These are phyloP conservation scores for Brachymystax lenok DNA, from an alignment of 2,797 vertebrate genomes.

Conservation along the genomic window DNA sequence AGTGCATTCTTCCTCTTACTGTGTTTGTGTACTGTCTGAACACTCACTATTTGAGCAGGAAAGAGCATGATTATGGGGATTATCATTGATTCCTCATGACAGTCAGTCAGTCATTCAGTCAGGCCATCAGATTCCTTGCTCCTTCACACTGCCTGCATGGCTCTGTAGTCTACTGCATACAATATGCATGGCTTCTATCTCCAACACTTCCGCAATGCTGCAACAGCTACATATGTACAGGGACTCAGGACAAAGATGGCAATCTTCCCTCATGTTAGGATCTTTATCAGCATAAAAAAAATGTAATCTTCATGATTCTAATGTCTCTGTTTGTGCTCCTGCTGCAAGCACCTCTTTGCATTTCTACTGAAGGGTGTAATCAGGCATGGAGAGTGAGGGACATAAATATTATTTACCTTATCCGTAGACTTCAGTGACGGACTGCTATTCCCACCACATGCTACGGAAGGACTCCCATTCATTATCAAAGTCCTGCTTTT, in stretches of 20 bases:
- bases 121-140: constrained; percentile 42
- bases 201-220: constrained; percentile 45
- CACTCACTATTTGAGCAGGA: constrained; percentile 40
- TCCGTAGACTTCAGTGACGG: constrained; percentile 68
- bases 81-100: constrained; percentile 59
- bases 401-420: constrained; percentile 78
- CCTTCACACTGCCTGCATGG: constrained; percentile 41
- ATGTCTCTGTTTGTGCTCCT: not conserved
- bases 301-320: constrained; percentile 45
- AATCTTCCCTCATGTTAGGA: constrained; percentile 59
- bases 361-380: constrained; percentile 21
- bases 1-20: constrained; percentile 20
- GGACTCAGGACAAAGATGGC: constrained; percentile 62
- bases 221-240: constrained; percentile 23
- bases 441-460: constrained; percentile 81
- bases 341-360: not conserved
- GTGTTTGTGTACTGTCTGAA: not conserved
- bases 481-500: constrained; percentile 75
- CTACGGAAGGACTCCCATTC: constrained; percentile 78
- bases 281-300: constrained; percentile 67
- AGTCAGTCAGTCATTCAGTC: constrained; percentile 35
- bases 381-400: constrained; percentile 23
- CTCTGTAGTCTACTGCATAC: constrained; percentile 51
- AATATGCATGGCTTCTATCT: constrained; percentile 45
- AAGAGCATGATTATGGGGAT: constrained; percentile 59